Percentiles rank a stretch among this genome's conserved stretches.
Evolutionary conservation across 1,140 invertebrate genomes (phyloP).

Genomic region (Sinella curviseta): DNA sequence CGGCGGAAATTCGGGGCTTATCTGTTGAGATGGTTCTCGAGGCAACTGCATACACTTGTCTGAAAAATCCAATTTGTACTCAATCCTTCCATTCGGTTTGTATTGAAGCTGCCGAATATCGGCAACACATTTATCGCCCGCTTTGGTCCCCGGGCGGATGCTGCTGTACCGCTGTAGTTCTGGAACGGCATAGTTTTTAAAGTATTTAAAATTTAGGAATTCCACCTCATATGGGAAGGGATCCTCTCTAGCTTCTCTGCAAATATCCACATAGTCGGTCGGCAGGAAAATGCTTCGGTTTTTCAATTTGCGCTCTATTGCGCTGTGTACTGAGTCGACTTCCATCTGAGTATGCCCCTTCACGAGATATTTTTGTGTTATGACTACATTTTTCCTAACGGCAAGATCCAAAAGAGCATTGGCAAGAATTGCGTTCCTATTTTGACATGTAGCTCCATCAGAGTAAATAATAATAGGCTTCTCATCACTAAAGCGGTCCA

Average conservation of each 20-base stretch:
- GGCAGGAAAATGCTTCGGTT: slow-evolving; percentile 46
- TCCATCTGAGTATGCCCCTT: slow-evolving; percentile 57
- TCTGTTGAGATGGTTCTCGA: background rate
- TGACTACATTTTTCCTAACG: slow-evolving; percentile 47
- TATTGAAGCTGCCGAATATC: slow-evolving; percentile 44
- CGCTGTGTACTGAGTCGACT: slow-evolving; percentile 53
- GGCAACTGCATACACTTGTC: slow-evolving; percentile 35
- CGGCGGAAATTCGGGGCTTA: background rate
- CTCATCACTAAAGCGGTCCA: background rate
- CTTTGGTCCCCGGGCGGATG: slow-evolving; percentile 36
- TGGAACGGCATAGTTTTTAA: slow-evolving; percentile 33
- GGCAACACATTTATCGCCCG: slow-evolving; percentile 29
- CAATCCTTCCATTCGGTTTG: slow-evolving; percentile 36
- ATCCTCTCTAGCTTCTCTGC: slow-evolving; percentile 48
- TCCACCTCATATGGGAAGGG: slow-evolving; percentile 37
- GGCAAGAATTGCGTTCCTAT: slow-evolving; percentile 51
- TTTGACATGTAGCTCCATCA: slow-evolving; percentile 49
- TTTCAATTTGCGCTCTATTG: slow-evolving; percentile 52
- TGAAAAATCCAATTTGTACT: slow-evolving; percentile 45
- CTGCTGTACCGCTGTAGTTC: too few relatives aligned
- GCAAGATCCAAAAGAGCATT: slow-evolving; percentile 52
- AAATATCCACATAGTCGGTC: slow-evolving; percentile 47
- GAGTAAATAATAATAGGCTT: background rate
- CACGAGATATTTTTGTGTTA: slow-evolving; percentile 55
- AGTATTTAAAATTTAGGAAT: slow-evolving; percentile 36